Conservation (phyloP, 2,888 invertebrate genomes). For the Microdon myrmicae region DNA sequence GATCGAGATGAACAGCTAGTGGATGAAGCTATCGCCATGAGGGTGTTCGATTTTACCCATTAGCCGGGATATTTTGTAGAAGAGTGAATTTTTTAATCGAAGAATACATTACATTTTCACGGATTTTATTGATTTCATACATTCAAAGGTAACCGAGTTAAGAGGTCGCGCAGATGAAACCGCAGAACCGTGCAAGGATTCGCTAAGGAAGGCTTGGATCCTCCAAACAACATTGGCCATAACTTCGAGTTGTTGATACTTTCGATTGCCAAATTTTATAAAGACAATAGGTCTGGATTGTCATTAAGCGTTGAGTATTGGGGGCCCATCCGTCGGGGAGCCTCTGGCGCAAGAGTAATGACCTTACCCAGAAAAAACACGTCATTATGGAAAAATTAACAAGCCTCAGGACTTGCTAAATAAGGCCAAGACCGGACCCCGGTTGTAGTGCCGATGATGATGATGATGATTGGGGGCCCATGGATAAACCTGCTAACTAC, state of each 20-base stretch:
- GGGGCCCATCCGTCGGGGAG: too few relatives aligned
- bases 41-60: slow-evolving; percentile 83
- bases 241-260: slow-evolving; percentile 87
- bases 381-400: too few relatives aligned
- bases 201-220: slow-evolving; percentile 79
- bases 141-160: slow-evolving; percentile 85
- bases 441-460: too few relatives aligned
- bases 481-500: slow-evolving; percentile 56
- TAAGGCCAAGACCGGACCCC: too few relatives aligned
- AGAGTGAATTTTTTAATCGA: slow-evolving; percentile 83
- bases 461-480: slow-evolving; percentile 79
- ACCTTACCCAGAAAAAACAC: too few relatives aligned
- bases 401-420: too few relatives aligned
- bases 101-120: slow-evolving; percentile 86
- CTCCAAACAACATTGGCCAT: slow-evolving; percentile 76
- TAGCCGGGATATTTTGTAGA: slow-evolving; percentile 72
- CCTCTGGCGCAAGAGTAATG: too few relatives aligned
- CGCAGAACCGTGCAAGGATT: slow-evolving; percentile 80
- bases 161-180: slow-evolving; percentile 89
- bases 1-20: slow-evolving; percentile 85
- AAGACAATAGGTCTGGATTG: slow-evolving; percentile 75
- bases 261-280: slow-evolving; percentile 82
- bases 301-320: slow-evolving; percentile 82
- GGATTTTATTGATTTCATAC: slow-evolving; percentile 93
- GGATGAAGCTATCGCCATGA: slow-evolving; percentile 81